Evolutionary conservation across 1,140 invertebrate species (phyloP), one percentile per base, ranked within the genome.

Genomic region (Drosophila insularis): DNA sequence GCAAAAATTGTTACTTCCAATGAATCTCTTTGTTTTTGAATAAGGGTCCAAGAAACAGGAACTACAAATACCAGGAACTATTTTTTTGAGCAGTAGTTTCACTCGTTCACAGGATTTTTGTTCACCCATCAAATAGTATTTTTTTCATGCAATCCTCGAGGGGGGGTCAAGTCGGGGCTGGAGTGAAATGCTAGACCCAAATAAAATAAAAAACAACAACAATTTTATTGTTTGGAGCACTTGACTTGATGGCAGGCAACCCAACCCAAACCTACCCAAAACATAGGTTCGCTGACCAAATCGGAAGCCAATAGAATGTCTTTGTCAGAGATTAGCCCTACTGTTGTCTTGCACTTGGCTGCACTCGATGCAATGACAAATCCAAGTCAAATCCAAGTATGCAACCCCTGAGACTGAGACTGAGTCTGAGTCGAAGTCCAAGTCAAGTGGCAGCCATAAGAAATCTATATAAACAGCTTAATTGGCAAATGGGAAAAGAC

Each of bases 401-500:
- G 32, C 32, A 35, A 35, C 32, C 32, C 32, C 32, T 35, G 7
- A 11, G 8, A 11, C 32, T 35, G 32, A 11, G 32, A 35, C 32
- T 63, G 53, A 40, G 61, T 10, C 64, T 63, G 43, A 54, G 61
- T 7, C 64, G 19, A 27, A 39, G 13, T 37, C 60, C 35, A n/a
- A 74, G 76, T 67, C 72, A 79, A 79, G 73, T 79, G 71, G 72
- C 68, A 78, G 68, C 53, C 55, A 67, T 63, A 69, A 81, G 77
- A 89, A 89, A 89, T 89, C 84, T 89, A 89, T 89, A 84, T 79
- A 69, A 81, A 75, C 73, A 84, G 84, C 84, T 89, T 89, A 89
- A 89, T 89, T 80, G 84, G 80, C 84, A 89, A 79, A 32, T 61
- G 54, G 62, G 56, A 60, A 54, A 32, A 71, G 75, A 63, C 68